Percentiles rank a stretch among this genome's conserved stretches.
Conservation (phyloP, 2,113 vertebrate species). For the Danio rerio region GRCz12tu NC_133196.1:40648501-40649000, state of each 20-base stretch:
- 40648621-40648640: conserved; percentile 33
- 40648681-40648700: conserved; percentile 36
- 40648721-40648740: conserved; percentile 16
- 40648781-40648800: conserved; percentile 5
- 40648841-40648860: conserved; percentile 60
- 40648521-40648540: conserved; percentile 15
- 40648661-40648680: conserved; percentile 43
- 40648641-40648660: conserved; percentile 31
- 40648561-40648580: conserved; percentile 34
- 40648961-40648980: conserved; percentile 43
- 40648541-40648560: conserved; percentile 5
- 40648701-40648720: conserved; percentile 53
- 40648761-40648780: not conserved
- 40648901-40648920: conserved; percentile 44
- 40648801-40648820: conserved; percentile 33
- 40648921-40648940: conserved; percentile 32
- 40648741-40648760: conserved; percentile 31
- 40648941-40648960: conserved; percentile 24
- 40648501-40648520: conserved; percentile 27
- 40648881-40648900: conserved; percentile 51
- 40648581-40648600: not conserved
- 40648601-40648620: conserved; percentile 36
- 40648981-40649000: not conserved
- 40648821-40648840: not conserved
- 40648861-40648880: conserved; percentile 44